Evolutionary conservation across 2,113 vertebrate species (phyloP).

Genomic region (Beaufortia kweichowensis): DNA sequence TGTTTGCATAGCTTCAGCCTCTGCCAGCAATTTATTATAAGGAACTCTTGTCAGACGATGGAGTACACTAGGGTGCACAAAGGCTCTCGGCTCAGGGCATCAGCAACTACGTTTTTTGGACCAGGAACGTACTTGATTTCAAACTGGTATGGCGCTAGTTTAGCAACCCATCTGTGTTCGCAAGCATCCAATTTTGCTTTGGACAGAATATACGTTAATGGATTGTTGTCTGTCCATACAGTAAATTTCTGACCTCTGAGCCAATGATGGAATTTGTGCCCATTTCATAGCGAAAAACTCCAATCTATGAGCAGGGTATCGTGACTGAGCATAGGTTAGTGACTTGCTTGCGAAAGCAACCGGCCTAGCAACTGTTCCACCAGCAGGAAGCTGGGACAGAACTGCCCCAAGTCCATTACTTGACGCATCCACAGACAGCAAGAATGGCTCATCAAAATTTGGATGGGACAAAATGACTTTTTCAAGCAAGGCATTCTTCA

Average conservation of each 20-base stretch:
- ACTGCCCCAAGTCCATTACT: slow-evolving; percentile 41
- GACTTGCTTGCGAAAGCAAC: slow-evolving; percentile 48
- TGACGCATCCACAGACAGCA: slow-evolving; percentile 39
- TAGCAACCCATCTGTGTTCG: slow-evolving; percentile 7
- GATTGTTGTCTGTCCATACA: no score
- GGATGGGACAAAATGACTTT: slow-evolving; percentile 44
- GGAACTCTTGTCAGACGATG: no score
- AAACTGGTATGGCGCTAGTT: not conserved
- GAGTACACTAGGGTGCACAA: not conserved
- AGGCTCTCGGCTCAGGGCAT: not conserved
- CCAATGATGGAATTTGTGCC: not conserved
- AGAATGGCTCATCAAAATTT: slow-evolving; percentile 41
- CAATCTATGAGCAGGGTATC: not conserved
- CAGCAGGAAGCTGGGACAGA: slow-evolving; percentile 12
- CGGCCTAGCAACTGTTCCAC: not conserved
- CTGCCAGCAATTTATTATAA: not conserved
- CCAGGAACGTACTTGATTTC: not conserved
- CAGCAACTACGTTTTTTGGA: slow-evolving; percentile 1
- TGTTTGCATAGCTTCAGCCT: not conserved
- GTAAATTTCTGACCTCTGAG: not conserved
- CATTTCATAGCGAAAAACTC: not conserved
- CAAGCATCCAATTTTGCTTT: not conserved
- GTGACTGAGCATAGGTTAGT: not conserved
- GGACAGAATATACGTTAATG: not conserved
- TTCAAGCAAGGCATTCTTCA: slow-evolving; percentile 42